Evolutionary conservation across 2,113 vertebrate genomes (phyloP).

Genomic region (Pachycephala philippinensis): DNA sequence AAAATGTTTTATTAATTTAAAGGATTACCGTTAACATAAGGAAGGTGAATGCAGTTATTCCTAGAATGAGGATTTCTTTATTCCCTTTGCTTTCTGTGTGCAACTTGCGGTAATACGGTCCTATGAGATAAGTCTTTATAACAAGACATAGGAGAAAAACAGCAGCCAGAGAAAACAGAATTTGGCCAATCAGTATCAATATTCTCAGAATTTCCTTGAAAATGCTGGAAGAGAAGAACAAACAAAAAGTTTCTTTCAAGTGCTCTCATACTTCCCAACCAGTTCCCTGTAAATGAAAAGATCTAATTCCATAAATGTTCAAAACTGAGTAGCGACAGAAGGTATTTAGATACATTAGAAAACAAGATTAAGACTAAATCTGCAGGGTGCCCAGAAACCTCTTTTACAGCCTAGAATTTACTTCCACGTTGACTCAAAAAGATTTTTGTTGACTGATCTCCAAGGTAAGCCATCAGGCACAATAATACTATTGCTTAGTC

Average conservation of each 20-base stretch:
- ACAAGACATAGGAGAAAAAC: conserved; percentile 85
- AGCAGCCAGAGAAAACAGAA: conserved; percentile 84
- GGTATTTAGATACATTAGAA: background rate
- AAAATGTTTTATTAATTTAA: background rate
- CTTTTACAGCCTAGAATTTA: background rate
- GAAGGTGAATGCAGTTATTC: conserved; percentile 90
- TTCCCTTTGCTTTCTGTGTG: conserved; percentile 90
- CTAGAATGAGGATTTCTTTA: conserved; percentile 93
- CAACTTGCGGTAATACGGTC: conserved; percentile 90
- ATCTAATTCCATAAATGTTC: background rate
- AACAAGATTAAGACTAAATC: background rate
- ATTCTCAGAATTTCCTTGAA: conserved; percentile 80
- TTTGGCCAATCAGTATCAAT: conserved; percentile 82
- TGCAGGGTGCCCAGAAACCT: background rate
- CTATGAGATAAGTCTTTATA: conserved; percentile 85
- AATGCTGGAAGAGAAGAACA: conserved; percentile 61
- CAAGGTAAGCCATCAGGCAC: background rate
- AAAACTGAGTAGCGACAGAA: background rate
- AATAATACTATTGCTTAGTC: background rate
- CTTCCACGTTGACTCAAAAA: background rate
- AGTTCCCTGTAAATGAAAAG: background rate
- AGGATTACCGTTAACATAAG: conserved; percentile 87
- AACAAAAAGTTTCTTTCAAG: background rate
- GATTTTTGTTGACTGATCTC: background rate
- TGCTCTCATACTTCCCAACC: background rate